Percentiles rank a stretch among this genome's conserved stretches.
Conservation (phyloP, 1,140 invertebrate genomes). For the Lepidurus couesii region DNA sequence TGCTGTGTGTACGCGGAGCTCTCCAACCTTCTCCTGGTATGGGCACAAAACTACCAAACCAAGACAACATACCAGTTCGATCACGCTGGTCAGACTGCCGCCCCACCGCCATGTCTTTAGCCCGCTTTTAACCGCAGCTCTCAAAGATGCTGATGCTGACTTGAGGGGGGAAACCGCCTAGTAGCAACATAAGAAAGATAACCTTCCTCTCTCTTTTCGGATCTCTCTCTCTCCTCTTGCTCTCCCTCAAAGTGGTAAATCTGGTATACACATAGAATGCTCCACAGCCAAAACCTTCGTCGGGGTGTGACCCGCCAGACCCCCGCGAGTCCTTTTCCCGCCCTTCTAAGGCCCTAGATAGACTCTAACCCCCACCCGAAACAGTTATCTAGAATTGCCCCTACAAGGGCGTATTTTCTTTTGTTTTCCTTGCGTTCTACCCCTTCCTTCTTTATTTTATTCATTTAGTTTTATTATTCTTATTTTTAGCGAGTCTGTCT, state of each 20-base stretch:
- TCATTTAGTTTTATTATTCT: too few relatives aligned
- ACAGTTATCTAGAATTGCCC: conserved; percentile 8
- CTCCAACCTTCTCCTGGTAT: conserved; percentile 12
- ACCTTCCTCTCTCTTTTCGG: background rate
- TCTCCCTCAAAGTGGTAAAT: background rate
- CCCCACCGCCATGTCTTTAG: conserved; percentile 1
- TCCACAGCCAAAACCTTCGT: background rate
- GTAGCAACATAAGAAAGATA: too few relatives aligned
- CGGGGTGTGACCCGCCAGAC: conserved; percentile 6
- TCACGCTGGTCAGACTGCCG: conserved; percentile 1
- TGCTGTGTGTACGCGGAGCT: background rate
- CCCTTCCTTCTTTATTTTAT: background rate
- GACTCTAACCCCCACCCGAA: background rate
- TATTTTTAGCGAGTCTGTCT: background rate
- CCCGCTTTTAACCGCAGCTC: background rate
- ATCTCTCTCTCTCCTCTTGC: background rate
- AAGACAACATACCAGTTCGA: conserved; percentile 19
- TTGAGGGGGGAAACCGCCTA: background rate
- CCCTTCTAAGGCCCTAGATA: background rate
- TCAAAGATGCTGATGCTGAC: background rate
- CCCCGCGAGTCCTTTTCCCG: background rate
- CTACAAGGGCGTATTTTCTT: background rate
- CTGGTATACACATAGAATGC: background rate
- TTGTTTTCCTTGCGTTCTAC: background rate
- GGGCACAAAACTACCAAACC: conserved; percentile 2